phyloP scores from a whole-genome alignment of 2,888 invertebrate species.

The Pelosia muscerda region DNA sequence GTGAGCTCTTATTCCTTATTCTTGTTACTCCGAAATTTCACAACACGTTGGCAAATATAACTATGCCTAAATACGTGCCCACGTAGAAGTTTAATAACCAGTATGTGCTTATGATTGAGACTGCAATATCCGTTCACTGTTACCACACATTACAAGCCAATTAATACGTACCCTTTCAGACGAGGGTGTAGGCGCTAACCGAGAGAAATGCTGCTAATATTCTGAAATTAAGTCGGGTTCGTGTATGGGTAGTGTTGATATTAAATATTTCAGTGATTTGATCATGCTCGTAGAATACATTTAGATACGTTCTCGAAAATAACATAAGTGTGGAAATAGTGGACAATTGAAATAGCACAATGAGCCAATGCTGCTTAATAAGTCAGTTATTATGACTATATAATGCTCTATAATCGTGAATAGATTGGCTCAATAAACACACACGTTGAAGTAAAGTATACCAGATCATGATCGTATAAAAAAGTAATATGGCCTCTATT shows the following conservation, averaged over 20 bases:
- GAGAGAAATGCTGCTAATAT: slow-evolving; percentile 15
- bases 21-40: neutral
- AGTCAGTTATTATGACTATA: too few species aligned
- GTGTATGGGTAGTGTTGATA: neutral
- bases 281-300: too few species aligned
- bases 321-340: too few species aligned
- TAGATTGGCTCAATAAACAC: too few species aligned
- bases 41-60: neutral
- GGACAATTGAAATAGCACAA: too few species aligned
- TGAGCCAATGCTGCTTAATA: too few species aligned
- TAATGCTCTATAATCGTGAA: too few species aligned
- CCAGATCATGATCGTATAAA: too few species aligned
- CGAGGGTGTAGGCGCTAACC: neutral
- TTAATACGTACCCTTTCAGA: slow-evolving; percentile 19
- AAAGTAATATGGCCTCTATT: too few species aligned
- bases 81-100: slow-evolving; percentile 23
- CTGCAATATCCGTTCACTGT: slow-evolving; percentile 43
- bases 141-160: slow-evolving; percentile 21
- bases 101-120: slow-evolving; percentile 32
- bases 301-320: too few species aligned
- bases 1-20: too few species aligned
- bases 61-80: neutral
- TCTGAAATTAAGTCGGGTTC: slow-evolving; percentile 13
- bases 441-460: too few species aligned
- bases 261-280: neutral